Conservation (phyloP, 2,113 vertebrate species). For the Myotis yumanensis region DNA sequence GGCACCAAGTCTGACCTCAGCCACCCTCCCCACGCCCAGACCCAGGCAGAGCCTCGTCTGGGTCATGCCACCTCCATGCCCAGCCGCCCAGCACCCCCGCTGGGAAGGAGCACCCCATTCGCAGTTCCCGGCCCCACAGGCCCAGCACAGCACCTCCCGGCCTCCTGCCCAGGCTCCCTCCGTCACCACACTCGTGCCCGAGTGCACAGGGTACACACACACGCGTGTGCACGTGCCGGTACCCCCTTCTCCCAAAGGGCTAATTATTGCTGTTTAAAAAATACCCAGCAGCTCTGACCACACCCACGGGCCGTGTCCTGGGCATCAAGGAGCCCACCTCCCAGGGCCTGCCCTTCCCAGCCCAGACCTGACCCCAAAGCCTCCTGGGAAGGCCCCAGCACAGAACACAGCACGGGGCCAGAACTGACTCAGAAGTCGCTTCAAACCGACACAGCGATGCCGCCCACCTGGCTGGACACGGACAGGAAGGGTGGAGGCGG, state of each 20-base stretch:
- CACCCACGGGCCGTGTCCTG: not conserved
- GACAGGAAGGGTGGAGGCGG: not conserved
- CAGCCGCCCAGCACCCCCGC: not conserved
- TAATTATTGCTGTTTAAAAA: constrained; percentile 84
- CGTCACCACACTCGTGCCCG: not conserved
- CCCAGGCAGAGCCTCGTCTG: not conserved
- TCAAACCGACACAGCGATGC: not conserved
- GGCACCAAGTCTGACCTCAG: not conserved
- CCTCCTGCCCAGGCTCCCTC: not conserved
- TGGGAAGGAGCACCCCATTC: too few relatives aligned
- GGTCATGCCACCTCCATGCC: fast-evolving
- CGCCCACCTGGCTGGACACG: fast-evolving
- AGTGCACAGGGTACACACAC: not conserved
- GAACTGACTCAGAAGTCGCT: constrained; percentile 39
- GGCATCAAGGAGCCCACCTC: not conserved
- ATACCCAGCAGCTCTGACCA: not conserved
- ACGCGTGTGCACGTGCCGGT: not conserved
- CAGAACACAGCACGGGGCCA: constrained; percentile 22
- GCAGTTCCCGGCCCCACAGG: not conserved
- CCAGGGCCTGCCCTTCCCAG: not conserved
- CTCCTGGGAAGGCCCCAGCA: constrained; percentile 64
- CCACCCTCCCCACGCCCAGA: not conserved
- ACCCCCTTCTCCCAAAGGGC: constrained; percentile 74
- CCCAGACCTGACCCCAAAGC: constrained; percentile 29
- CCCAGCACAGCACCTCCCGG: not conserved